A percentile compares a stretch with the other conserved stretches of the same genome.
Evolutionary conservation across 64 coral and sea anemone species (phyloP).

Genomic region (Catalaphyllia jardinei): DNA sequence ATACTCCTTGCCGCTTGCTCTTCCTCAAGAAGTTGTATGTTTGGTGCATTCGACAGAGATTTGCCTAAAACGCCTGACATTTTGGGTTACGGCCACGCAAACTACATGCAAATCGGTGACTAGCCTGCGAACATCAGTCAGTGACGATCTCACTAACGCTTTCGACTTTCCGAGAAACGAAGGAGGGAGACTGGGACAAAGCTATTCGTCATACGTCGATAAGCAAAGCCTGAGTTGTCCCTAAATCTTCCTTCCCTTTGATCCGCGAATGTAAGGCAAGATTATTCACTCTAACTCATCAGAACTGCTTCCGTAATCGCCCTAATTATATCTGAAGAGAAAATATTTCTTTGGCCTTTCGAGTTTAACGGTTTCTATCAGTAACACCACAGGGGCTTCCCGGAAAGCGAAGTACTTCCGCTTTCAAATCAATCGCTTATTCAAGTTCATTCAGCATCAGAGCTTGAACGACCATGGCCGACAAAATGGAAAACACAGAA

Average conservation of each 20-base stretch:
- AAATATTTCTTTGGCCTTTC: neutral
- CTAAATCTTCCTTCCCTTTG: no score
- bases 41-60: neutral
- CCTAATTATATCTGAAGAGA: no score
- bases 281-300: no score
- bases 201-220: neutral
- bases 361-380: no score
- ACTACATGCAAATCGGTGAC: neutral
- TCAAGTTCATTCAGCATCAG: neutral
- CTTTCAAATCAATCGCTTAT: neutral
- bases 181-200: slow-evolving; percentile 12
- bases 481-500: neutral
- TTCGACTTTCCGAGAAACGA: neutral
- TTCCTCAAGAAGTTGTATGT: neutral
- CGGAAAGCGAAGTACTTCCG: neutral
- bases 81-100: neutral
- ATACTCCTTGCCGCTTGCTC: slow-evolving; percentile 47
- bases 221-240: no score
- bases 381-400: slow-evolving; percentile 1
- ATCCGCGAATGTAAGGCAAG: no score
- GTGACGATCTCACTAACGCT: neutral
- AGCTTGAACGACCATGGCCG: neutral
- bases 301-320: no score
- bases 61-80: neutral
- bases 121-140: no score